phyloP scores from a whole-genome alignment of 2,888 invertebrate species.

The Zele albiditarsus region DNA sequence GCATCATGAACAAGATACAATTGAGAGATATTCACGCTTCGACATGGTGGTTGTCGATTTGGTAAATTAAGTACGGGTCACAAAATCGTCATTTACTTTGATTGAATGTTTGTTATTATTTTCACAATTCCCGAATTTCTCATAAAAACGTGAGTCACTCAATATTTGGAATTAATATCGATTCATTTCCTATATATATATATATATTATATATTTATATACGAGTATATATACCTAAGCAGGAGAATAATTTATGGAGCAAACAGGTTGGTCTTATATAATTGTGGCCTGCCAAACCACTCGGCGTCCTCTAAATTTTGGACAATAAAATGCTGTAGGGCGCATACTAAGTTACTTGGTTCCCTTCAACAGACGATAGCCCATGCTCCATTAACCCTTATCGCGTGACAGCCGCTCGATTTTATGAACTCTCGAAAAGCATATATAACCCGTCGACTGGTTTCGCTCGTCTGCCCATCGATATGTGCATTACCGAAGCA shows the following conservation, averaged over 20 bases:
- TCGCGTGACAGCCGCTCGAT: conserved; percentile 43
- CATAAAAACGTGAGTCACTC: not conserved
- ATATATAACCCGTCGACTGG: conserved; percentile 24
- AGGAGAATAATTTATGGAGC: conserved; percentile 28
- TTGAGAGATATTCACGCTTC: conserved; percentile 68
- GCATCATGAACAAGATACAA: conserved; percentile 57
- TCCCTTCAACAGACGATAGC: conserved; percentile 17
- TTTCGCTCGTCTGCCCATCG: conserved; percentile 24
- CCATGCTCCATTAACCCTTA: conserved; percentile 43
- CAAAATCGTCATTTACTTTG: conserved; percentile 45
- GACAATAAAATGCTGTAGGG: conserved; percentile 31
- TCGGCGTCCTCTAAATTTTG: conserved; percentile 20
- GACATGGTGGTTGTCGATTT: conserved; percentile 60
- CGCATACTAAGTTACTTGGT: not conserved
- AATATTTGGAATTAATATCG: no score
- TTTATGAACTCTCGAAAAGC: conserved; percentile 39
- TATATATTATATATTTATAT: not conserved
- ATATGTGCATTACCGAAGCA: not conserved
- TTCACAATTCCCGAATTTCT: not conserved
- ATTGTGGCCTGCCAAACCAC: conserved; percentile 23
- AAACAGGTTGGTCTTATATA: conserved; percentile 19
- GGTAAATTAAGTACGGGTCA: conserved; percentile 40
- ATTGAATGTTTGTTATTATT: conserved; percentile 26
- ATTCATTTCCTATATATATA: not conserved
- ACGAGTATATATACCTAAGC: not conserved